Evolutionary conservation across 2,888 invertebrate genomes (phyloP).

Genomic region (Hetaerina titia): DNA sequence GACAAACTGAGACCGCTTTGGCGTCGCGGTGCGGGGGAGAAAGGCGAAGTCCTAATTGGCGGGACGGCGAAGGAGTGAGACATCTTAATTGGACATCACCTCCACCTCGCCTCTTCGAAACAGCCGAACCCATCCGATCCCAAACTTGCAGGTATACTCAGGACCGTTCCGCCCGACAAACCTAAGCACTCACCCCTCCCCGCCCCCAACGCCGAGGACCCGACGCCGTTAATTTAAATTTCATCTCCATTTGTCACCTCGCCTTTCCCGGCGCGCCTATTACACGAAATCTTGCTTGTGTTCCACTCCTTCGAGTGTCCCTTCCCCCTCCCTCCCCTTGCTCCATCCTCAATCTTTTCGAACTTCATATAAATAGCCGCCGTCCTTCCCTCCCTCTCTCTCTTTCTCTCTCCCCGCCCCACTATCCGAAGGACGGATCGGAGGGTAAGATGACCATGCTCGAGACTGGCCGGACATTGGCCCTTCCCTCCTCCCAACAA

Average conservation of each 20-base stretch:
- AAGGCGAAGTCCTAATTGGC: neutral
- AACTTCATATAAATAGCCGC: neutral
- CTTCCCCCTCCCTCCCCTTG: neutral
- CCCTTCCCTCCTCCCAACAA: too few species aligned
- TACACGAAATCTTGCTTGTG: neutral
- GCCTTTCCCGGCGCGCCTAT: neutral
- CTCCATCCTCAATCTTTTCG: neutral
- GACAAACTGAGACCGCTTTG: neutral
- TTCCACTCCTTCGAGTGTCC: too few species aligned
- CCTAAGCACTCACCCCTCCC: too few species aligned
- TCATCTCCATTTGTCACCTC: conserved; percentile 19
- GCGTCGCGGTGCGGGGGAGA: neutral
- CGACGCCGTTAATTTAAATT: neutral
- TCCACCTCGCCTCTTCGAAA: neutral
- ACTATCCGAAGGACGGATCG: too few species aligned
- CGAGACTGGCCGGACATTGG: too few species aligned
- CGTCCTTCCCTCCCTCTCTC: too few species aligned
- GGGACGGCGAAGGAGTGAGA: neutral
- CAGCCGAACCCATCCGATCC: too few species aligned
- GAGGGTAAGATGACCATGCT: too few species aligned
- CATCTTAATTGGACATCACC: neutral
- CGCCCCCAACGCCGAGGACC: neutral
- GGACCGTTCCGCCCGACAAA: too few species aligned
- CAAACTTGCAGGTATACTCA: too few species aligned
- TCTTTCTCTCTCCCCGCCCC: neutral